Percentiles rank a stretch among this genome's conserved stretches.
Evolutionary conservation across 2,888 invertebrate genomes (phyloP).

Genomic region (Cryptocephalus moraei): DNA sequence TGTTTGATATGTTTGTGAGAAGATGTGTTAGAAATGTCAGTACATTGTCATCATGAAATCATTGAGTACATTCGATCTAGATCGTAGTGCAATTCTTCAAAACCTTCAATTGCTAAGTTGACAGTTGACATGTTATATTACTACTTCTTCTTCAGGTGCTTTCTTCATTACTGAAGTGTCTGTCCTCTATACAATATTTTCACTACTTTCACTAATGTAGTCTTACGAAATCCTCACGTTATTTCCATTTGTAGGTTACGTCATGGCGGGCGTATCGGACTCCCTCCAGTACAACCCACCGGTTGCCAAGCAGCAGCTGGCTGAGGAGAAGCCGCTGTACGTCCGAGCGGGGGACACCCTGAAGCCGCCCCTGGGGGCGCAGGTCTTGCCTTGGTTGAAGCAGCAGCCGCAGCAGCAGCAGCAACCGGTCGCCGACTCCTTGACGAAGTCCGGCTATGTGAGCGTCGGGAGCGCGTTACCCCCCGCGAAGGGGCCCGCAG

Average conservation of each 20-base stretch:
- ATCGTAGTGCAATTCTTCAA: no score
- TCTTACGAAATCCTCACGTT: neutral
- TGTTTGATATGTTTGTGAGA: no score
- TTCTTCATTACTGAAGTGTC: no score
- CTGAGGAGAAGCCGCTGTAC: slow-evolving; percentile 16
- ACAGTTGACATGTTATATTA: no score
- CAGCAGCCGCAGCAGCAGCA: slow-evolving; percentile 16
- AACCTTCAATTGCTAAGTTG: no score
- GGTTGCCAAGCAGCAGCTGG: neutral
- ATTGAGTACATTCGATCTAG: no score
- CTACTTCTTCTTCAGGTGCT: no score
- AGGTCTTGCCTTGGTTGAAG: slow-evolving; percentile 4
- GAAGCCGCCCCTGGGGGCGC: neutral
- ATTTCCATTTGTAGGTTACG: slow-evolving; percentile 17
- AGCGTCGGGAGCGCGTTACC: slow-evolving; percentile 23
- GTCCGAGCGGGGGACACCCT: slow-evolving; percentile 18
- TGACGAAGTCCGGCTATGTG: slow-evolving; percentile 22
- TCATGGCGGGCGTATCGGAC: slow-evolving; percentile 25
- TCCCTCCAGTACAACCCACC: slow-evolving; percentile 8
- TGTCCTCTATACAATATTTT: no score
- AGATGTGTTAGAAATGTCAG: no score
- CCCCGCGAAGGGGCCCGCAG: slow-evolving; percentile 9
- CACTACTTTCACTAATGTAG: no score
- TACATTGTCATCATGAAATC: no score
- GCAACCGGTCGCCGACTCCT: slow-evolving; percentile 10